Conservation (phyloP, 2,113 vertebrate genomes). For the Canis aureus region DNA sequence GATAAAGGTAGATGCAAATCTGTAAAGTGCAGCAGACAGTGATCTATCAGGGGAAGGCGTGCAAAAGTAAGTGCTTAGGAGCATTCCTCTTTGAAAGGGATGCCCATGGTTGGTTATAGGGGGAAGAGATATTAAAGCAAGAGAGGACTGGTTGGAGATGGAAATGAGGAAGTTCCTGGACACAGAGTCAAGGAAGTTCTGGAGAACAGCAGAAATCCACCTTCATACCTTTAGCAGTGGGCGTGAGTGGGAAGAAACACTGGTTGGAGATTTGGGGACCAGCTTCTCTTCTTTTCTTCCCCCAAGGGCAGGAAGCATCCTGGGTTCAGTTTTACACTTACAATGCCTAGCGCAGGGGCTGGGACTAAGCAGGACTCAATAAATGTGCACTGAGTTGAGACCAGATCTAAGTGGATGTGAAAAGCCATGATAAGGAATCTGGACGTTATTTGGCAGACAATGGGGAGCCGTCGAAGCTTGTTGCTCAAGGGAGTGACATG, state of each 20-base stretch:
- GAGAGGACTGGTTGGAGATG: not conserved
- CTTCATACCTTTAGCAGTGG: not conserved
- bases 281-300: not conserved
- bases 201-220: not conserved
- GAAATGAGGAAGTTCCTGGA: not conserved
- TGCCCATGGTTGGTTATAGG: not conserved
- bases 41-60: not conserved
- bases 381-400: constrained; percentile 81
- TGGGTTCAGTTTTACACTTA: constrained; percentile 48
- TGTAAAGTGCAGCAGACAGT: too few relatives aligned
- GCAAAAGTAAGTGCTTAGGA: not conserved
- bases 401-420: constrained; percentile 81
- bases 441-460: constrained; percentile 63
- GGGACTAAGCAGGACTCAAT: constrained; percentile 66
- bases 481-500: constrained; percentile 59
- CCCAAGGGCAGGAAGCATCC: not conserved
- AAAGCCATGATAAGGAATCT: constrained; percentile 74
- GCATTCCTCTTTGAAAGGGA: not conserved
- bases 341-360: not conserved
- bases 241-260: not conserved
- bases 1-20: not conserved
- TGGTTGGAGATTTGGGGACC: not conserved
- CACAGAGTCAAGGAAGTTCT: not conserved
- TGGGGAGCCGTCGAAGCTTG: constrained; percentile 55
- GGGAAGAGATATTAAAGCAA: not conserved